Conservation (phyloP, 2,888 invertebrate species). For the Scaptomyza polygonia region DNA sequence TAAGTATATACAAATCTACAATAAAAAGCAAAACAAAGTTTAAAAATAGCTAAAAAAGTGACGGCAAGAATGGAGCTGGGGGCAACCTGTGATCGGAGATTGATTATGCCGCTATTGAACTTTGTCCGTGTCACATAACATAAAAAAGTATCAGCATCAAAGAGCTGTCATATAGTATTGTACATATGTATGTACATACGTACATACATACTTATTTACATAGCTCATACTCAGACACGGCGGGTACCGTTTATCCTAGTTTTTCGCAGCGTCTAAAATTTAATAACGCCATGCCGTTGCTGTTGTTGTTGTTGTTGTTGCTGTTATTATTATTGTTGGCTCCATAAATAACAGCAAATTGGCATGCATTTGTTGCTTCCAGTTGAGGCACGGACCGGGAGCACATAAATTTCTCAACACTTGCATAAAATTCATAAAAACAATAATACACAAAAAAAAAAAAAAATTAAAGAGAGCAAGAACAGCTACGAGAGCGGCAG, state of each 20-base stretch:
- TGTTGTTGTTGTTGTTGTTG: conserved; percentile 2
- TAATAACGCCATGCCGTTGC: conserved; percentile 48
- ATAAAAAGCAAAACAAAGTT: conserved; percentile 10
- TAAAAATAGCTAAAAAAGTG: conserved; percentile 37
- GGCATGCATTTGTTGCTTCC: conserved; percentile 72
- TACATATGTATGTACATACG: conserved; percentile 1
- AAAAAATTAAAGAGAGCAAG: conserved; percentile 1
- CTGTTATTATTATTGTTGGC: conserved; percentile 33
- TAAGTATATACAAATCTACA: conserved; percentile 21
- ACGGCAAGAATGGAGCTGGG: conserved; percentile 16
- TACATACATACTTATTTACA: neutral
- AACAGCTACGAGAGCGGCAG: conserved; percentile 37
- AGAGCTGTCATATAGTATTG: conserved; percentile 40
- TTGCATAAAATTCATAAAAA: conserved; percentile 76
- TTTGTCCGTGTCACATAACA: conserved; percentile 33
- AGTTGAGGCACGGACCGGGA: conserved; percentile 56
- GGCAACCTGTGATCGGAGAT: conserved; percentile 40
- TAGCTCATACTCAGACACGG: neutral
- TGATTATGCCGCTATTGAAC: conserved; percentile 54
- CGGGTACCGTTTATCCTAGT: conserved; percentile 49
- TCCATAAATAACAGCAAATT: conserved; percentile 76
- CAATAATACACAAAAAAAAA: conserved; percentile 55
- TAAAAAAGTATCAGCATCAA: conserved; percentile 40
- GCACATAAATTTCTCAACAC: conserved; percentile 78
- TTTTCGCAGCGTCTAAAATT: conserved; percentile 60